phyloP scores from a whole-genome alignment of 2,888 invertebrate species.

The Megastigmus dorsalis region DNA sequence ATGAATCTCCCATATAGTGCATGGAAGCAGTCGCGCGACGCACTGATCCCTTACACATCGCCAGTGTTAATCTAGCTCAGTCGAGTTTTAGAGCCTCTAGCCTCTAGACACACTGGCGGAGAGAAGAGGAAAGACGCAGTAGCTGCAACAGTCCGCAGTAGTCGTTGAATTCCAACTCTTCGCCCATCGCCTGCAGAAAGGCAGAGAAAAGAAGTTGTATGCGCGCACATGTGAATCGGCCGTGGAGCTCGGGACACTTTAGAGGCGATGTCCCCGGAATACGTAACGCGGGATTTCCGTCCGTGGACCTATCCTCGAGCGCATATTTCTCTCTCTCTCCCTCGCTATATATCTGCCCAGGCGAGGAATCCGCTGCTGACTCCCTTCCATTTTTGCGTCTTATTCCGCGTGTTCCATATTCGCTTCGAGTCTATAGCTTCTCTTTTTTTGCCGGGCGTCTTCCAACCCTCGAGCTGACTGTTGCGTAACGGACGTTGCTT shows the following conservation, averaged over 20 bases:
- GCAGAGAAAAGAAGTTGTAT: no score
- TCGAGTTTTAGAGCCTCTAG: background rate
- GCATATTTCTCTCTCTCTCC: background rate
- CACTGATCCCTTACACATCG: no score
- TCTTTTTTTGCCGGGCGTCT: background rate
- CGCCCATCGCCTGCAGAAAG: no score
- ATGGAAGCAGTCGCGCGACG: no score
- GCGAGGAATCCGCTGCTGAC: background rate
- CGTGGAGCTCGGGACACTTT: slow-evolving; percentile 4
- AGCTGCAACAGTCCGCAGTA: no score
- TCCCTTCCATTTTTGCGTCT: background rate
- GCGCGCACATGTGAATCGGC: no score
- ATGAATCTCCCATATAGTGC: no score
- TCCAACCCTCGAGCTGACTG: background rate
- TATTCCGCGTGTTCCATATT: background rate
- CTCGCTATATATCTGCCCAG: no score
- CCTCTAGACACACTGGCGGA: no score
- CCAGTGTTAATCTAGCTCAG: slow-evolving; percentile 17
- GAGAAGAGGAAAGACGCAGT: no score
- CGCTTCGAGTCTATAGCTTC: background rate
- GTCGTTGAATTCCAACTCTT: no score
- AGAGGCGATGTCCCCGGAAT: slow-evolving; percentile 16
- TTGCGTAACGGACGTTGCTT: no score
- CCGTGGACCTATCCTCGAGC: background rate
- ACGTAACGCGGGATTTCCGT: slow-evolving; percentile 31